phyloP scores from a whole-genome alignment of 2,113 vertebrate genomes.

The Alectura lathami region DNA sequence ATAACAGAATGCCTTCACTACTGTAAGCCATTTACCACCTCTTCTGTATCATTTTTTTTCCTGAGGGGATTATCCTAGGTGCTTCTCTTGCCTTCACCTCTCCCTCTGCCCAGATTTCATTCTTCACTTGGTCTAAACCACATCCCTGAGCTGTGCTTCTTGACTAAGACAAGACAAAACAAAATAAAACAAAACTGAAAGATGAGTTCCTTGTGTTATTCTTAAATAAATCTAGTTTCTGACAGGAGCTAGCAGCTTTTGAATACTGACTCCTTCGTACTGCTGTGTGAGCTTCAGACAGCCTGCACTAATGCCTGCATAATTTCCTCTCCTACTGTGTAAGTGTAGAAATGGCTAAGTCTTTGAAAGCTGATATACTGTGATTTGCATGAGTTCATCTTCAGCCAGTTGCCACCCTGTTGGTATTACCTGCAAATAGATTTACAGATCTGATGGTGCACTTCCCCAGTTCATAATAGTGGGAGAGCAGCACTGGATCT shows the following conservation, averaged over 20 bases:
- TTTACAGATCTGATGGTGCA: background rate
- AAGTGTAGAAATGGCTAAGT: background rate
- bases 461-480: background rate
- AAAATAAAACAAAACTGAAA: background rate
- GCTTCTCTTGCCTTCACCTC: background rate
- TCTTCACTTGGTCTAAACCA: background rate
- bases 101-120: background rate
- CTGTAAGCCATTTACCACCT: background rate
- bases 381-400: background rate
- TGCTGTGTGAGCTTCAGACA: background rate
- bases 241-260: background rate
- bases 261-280: rapidly evolving
- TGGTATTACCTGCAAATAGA: background rate
- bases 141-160: background rate
- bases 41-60: background rate
- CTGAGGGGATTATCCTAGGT: background rate
- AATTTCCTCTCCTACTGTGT: background rate
- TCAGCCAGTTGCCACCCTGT: background rate
- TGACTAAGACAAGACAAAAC: background rate
- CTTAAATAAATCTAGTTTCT: background rate
- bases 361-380: background rate
- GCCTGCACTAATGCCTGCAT: background rate
- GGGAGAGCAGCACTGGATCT: background rate
- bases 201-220: background rate
- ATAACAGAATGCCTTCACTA: background rate